Evolutionary conservation across 2,888 invertebrate genomes (phyloP), one percentile per base, ranked within the genome.

Genomic region (Cheilosia urbana): DNA sequence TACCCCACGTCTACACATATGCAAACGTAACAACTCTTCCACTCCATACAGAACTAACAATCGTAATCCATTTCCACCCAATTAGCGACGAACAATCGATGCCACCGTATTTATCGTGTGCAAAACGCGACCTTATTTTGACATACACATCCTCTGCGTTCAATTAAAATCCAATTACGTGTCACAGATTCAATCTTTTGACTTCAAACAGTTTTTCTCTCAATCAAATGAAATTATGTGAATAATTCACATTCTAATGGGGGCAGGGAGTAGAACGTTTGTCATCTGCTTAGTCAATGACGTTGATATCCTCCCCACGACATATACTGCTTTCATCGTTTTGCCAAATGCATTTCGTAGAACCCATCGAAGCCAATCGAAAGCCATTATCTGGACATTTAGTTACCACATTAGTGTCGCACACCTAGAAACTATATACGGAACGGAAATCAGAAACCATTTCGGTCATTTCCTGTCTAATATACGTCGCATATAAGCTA

Each of bases 391-490:
- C 68, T 77, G 68, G 68, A 68, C 57, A 62, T 49, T 51, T 60
- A 68, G 60, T 63, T 60, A 63, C 51, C 73, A 47, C 58, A 62
- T 63, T 73, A 78, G 40, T 68, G 63, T 83, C 68, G 34, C 78
- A 73, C 68, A 77, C 71, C 82, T 77, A 53, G 58, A 76, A 75
- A 51, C 63, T 15, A 15, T 66, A 62, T 45, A 66, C 51, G 34
- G 15, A 75, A 55, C 82, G 76, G 65, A 77, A 71, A 82, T 82
- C 65, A 58, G 27, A 82, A 72, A 53, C 71, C 45, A 82, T 82
- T 82, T 49, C 4, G 58, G 17, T 68, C 62, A 77, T 72, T 83
- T 78, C 53, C 81, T 55, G 71, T 76, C 65, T 37, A 75, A 76
- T 69, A 76, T 45, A 65, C 42, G 71, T 68, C 75, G 42, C 40